Base-by-base conservation (phyloP, 2,797 vertebrate species). In the Scleropages formosus region DNA sequence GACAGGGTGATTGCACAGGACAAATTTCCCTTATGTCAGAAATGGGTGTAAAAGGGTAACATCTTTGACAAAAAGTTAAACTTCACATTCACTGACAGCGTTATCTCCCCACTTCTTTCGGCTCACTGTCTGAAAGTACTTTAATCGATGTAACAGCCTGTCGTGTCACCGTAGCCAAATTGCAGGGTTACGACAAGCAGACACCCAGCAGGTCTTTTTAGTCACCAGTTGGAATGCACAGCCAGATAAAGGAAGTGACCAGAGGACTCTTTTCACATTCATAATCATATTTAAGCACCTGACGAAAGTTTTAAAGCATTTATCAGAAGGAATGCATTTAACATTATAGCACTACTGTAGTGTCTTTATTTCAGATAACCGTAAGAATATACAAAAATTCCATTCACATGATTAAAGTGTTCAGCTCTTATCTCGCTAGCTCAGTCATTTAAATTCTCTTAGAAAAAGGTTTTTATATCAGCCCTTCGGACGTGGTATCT, bases 81-180 rank as follows among this genome's bases (percentile, higher is more conserved):
- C 44, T 75, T 24, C 71, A 66, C n/a, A 77, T 59, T 63, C 72
- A 62, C 44, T 53, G 74, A 63, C 24, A 22, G 74, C 44, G 4
- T 44, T 75, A 72, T 49, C n/a, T 49, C 78, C 76, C n/a, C n/a
- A n/a, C n/a, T n/a, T 68, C 59, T 79, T 47, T 74, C 78, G 65
- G 61, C 56, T 63, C 27, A 4, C 15, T 72, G 11, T 12, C 11
- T 72, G 49, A 31, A n/a, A 56, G 20, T 53, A 82, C 81, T 77
- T 60, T 10, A 83, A 84, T 90, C 84, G 78, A 90, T 89, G 82
- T 49, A 31, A n/a, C 69, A 63, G 73, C 80, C 82, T 79, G 79
- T 82, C 88, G 85, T 79, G 83, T 83, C 87, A 86, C 76, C 78
- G 77, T n/a, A n/a, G n/a, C n/a, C n/a, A n/a, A n/a, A n/a, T n/a